phyloP scores from a whole-genome alignment of 2,797 vertebrate genomes.

The Karalla daura region DNA sequence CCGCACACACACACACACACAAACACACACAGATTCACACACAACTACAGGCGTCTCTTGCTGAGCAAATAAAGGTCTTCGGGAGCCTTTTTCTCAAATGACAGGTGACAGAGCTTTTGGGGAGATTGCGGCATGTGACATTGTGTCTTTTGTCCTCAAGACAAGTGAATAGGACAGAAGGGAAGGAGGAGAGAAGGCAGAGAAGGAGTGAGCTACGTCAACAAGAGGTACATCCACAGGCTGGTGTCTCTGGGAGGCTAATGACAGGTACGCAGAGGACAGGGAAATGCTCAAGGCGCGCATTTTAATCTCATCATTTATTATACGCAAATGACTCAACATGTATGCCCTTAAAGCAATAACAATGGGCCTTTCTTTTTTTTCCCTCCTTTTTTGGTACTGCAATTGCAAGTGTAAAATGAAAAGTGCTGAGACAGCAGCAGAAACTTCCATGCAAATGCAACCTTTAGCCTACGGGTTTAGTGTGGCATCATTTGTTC shows the following conservation, averaged over 20 bases:
- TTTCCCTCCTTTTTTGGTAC: background rate
- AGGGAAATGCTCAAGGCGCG: constrained; percentile 6
- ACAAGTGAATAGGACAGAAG: constrained; percentile 44
- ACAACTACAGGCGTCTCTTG: constrained; percentile 8
- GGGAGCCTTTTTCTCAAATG: constrained; percentile 58
- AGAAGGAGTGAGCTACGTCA: constrained; percentile 20
- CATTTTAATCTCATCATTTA: constrained; percentile 41
- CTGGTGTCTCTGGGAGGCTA: constrained; percentile 6
- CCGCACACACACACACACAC: too few relatives aligned
- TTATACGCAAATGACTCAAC: constrained; percentile 10
- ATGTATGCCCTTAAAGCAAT: constrained; percentile 2
- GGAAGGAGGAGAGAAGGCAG: constrained; percentile 4
- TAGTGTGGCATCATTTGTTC: background rate
- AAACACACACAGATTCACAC: too few relatives aligned
- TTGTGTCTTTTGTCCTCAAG: constrained; percentile 51
- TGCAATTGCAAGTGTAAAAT: background rate
- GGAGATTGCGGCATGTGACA: constrained; percentile 24
- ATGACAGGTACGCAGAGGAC: constrained; percentile 7
- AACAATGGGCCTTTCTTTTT: background rate
- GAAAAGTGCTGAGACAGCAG: background rate
- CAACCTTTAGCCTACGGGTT: background rate
- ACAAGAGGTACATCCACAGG: background rate
- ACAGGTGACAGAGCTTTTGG: constrained; percentile 56
- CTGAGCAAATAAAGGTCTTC: constrained; percentile 65
- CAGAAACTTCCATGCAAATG: background rate